Evolutionary conservation across 1,140 invertebrate genomes (phyloP), one percentile per base, ranked within the genome.

Genomic region (Meteorus sp.): DNA sequence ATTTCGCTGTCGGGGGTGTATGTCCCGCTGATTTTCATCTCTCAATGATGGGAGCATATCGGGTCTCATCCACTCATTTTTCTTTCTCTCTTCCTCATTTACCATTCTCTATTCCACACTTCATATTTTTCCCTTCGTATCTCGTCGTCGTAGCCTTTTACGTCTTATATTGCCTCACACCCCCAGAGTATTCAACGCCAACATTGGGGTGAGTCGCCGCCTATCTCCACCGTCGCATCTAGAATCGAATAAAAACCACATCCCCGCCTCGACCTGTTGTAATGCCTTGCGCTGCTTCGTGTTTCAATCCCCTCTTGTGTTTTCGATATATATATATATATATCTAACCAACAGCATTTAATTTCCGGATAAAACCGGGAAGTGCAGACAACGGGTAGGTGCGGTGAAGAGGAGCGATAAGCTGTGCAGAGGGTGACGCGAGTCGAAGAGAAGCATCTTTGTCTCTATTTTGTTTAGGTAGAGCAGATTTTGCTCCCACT

Each of bases 291-390:
- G 8, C 41, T 27, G 23, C 20, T 55, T 15, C 45, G 19, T n/a
- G 27, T 15, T 22, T 39, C 23, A 3, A 22, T 25, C 31, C 27
- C 39, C 41, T 44, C n/a, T n/a, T n/a, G n/a, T n/a, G n/a, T n/a
- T n/a, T n/a, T n/a, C n/a, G n/a, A n/a, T n/a, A n/a, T n/a, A n/a
- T n/a, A n/a, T n/a, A n/a, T n/a, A n/a, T n/a, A n/a, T n/a, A n/a
- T n/a, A 61, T 63, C 69, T 69, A 71, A 73, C 68, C 67, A 66
- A 68, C 63, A 62, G 61, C 70, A 65, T 73, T 73, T 75, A 73
- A 75, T 75, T 75, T 70, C 64, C 57, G 62, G 68, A 72, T 73
- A 67, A 72, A 67, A 66, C 65, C 56, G 59, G 45, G 27, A 29
- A 31, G 56, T 39, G 22, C n/a, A 55, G n/a, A n/a, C n/a, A n/a